phyloP scores from a whole-genome alignment of 2,888 invertebrate species.

The Neocrepidodera transversa region DNA sequence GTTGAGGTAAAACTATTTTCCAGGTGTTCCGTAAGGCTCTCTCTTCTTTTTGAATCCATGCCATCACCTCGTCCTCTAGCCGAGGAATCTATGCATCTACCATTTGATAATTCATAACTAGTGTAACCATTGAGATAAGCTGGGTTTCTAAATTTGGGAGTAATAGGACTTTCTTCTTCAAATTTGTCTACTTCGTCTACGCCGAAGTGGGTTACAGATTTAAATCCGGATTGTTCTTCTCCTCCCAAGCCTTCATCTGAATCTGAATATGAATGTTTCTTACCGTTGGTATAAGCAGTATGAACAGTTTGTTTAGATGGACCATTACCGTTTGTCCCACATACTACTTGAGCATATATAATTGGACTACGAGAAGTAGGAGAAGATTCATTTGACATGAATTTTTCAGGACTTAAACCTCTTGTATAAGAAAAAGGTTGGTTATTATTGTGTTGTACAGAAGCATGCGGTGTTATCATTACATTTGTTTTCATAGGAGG shows the following conservation, averaged over 20 bases:
- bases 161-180: slow-evolving; percentile 65
- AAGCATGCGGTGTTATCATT: slow-evolving; percentile 67
- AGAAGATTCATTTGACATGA: slow-evolving; percentile 50
- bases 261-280: slow-evolving; percentile 69
- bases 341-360: slow-evolving; percentile 80
- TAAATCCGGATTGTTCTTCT: slow-evolving; percentile 65
- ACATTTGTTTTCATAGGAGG: slow-evolving; percentile 66
- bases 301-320: slow-evolving; percentile 63
- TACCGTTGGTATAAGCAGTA: slow-evolving; percentile 60
- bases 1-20: slow-evolving; percentile 46
- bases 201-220: slow-evolving; percentile 59
- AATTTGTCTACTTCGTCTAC: slow-evolving; percentile 58
- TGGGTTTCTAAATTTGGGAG: slow-evolving; percentile 68
- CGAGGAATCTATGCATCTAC: slow-evolving; percentile 60
- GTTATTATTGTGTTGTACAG: slow-evolving; percentile 73
- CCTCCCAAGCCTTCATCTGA: slow-evolving; percentile 83
- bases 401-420: slow-evolving; percentile 61
- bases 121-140: slow-evolving; percentile 61
- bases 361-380: slow-evolving; percentile 62
- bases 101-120: slow-evolving; percentile 55
- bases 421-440: slow-evolving; percentile 84
- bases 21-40: slow-evolving; percentile 58
- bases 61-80: slow-evolving; percentile 71
- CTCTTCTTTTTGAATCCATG: slow-evolving; percentile 69
- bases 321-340: slow-evolving; percentile 58